phyloP scores from a whole-genome alignment of 2,797 vertebrate genomes.

The Diglossa cyanea region DNA sequence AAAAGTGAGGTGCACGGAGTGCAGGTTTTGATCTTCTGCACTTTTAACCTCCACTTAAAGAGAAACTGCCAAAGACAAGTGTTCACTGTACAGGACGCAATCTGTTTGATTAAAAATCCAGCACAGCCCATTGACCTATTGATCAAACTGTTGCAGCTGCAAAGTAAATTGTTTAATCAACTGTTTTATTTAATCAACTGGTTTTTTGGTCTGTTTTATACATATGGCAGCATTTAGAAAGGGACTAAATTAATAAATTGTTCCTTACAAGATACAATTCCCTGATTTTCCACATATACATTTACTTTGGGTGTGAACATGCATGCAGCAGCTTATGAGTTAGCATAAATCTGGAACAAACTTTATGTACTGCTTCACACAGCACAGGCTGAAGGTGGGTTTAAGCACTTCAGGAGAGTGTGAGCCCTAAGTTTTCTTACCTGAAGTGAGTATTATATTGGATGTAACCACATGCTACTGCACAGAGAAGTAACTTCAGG shows the following conservation, averaged over 20 bases:
- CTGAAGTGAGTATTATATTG: neutral
- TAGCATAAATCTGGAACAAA: neutral
- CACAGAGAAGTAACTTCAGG: neutral
- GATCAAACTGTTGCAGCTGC: neutral
- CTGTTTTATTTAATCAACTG: neutral
- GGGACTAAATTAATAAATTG: neutral
- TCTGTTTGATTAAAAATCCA: neutral
- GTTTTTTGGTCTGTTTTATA: neutral
- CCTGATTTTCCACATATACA: neutral
- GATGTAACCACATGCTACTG: neutral
- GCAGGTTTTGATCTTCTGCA: neutral
- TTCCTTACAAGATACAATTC: neutral
- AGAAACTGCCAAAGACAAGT: neutral
- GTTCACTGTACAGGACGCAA: neutral
- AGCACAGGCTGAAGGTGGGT: neutral
- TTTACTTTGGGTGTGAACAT: neutral
- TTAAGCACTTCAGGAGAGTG: neutral
- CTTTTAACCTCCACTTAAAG: neutral
- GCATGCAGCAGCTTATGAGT: neutral
- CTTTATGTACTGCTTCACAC: neutral
- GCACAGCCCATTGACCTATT: neutral
- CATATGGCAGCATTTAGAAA: neutral
- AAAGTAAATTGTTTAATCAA: neutral
- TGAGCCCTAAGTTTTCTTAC: neutral
- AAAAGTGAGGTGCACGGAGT: neutral